A percentile compares a stretch with the other conserved stretches of the same genome.
Evolutionary conservation across 2,113 vertebrate species (phyloP).

Genomic region (Oryzias woworae): DNA sequence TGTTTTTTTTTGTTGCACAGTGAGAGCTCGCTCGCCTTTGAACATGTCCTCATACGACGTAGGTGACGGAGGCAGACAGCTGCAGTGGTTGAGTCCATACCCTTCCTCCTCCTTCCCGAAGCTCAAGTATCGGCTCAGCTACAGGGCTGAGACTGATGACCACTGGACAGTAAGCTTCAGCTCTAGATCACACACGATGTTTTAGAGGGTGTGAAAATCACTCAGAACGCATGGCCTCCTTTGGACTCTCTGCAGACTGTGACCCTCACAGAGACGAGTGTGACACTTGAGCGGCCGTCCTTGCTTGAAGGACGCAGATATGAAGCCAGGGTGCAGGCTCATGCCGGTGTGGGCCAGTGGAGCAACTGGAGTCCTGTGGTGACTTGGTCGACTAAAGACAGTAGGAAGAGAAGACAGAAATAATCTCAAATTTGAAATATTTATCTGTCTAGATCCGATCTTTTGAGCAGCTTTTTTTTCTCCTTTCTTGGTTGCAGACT

Average conservation of each 20-base stretch:
- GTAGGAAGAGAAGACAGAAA: conserved; percentile 24
- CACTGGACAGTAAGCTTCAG: conserved; percentile 67
- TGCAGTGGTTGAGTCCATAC: conserved; percentile 74
- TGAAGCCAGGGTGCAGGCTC: conserved; percentile 59
- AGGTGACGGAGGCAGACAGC: conserved; percentile 8
- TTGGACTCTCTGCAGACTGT: conserved; percentile 31
- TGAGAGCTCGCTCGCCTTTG: conserved; percentile 53
- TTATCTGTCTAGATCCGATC: too few species aligned
- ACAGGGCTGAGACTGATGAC: conserved; percentile 49
- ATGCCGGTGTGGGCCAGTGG: conserved; percentile 47
- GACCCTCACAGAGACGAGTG: conserved; percentile 19
- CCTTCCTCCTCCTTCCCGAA: conserved; percentile 51
- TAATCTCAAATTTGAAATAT: neutral
- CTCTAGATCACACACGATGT: neutral
- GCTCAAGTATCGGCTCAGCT: conserved; percentile 71
- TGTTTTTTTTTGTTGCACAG: conserved; percentile 40
- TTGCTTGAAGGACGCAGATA: conserved; percentile 47
- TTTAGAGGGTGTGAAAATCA: too few species aligned
- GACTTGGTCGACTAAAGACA: conserved; percentile 46
- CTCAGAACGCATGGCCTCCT: neutral
- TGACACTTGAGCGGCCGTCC: conserved; percentile 20
- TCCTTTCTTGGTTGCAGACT: conserved; percentile 25
- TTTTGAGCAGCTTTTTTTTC: neutral
- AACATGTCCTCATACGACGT: conserved; percentile 20
- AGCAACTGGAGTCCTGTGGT: conserved; percentile 68